These are phyloP conservation scores for Pygoscelis adeliae DNA, from an alignment of 2,113 vertebrate genomes.

Conservation along the genomic window DNA sequence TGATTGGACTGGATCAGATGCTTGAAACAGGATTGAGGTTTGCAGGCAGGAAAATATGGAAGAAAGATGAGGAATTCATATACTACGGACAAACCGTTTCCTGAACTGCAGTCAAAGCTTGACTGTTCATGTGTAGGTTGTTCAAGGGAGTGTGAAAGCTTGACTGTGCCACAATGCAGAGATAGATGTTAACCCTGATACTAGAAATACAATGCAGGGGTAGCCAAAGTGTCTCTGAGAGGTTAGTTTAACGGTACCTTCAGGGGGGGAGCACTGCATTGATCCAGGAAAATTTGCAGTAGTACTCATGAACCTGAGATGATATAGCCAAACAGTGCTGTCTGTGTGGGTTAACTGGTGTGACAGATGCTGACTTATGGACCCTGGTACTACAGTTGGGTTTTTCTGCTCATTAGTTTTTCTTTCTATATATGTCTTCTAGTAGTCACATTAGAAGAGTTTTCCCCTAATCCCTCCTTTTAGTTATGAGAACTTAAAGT, in stretches of 20 bases:
- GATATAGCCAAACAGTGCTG: neutral
- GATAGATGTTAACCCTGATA: neutral
- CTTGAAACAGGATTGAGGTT: neutral
- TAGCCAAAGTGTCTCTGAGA: neutral
- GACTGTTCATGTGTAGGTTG: neutral
- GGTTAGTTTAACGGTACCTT: neutral
- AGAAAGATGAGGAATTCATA: neutral
- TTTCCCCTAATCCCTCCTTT: neutral
- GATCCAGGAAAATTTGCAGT: neutral
- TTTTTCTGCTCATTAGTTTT: neutral
- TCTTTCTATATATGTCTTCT: neutral
- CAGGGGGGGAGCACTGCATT: neutral
- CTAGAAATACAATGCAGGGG: rapidly evolving
- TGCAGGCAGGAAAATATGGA: neutral
- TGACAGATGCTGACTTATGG: neutral
- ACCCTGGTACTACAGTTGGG: neutral
- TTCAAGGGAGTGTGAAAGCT: neutral
- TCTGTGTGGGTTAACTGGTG: neutral
- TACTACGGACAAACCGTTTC: neutral
- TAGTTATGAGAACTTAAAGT: neutral
- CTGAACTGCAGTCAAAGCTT: neutral
- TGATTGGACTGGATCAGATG: neutral
- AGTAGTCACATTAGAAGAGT: neutral
- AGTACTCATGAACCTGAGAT: neutral
- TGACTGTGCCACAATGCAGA: neutral